These are phyloP conservation scores for Saiga tatarica DNA, from an alignment of 2,113 vertebrate genomes.

Conservation along the genomic window DNA sequence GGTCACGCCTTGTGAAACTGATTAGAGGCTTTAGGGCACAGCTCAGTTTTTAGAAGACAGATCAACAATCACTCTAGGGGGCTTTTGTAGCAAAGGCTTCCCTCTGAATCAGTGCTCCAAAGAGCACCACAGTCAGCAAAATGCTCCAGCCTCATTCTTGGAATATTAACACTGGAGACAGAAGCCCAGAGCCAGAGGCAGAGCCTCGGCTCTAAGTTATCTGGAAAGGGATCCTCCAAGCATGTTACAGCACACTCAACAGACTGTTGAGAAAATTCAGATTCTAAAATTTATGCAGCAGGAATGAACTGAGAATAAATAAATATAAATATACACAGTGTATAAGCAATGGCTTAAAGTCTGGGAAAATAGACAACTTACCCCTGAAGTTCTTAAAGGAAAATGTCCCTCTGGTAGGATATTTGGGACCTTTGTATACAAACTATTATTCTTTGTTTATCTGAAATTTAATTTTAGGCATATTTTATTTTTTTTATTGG, in stretches of 20 bases:
- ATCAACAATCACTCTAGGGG: not conserved
- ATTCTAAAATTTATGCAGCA: not conserved
- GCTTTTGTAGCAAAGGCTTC: not conserved
- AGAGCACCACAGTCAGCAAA: not conserved
- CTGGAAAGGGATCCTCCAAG: not conserved
- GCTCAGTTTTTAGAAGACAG: not conserved
- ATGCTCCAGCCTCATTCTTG: not conserved
- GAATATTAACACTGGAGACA: not conserved
- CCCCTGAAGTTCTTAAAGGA: not conserved
- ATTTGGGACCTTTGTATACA: not conserved
- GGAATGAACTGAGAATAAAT: constrained; percentile 8
- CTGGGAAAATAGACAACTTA: not conserved
- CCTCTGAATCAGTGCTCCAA: not conserved
- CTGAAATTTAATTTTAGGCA: not conserved
- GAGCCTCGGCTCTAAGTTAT: not conserved
- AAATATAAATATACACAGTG: not conserved
- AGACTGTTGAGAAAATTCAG: not conserved
- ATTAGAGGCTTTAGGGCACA: not conserved
- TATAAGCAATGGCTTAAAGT: not conserved
- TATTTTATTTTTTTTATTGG: not conserved
- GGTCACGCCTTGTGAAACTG: not conserved
- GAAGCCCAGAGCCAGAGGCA: not conserved
- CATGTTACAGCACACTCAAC: not conserved
- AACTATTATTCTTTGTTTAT: not conserved
- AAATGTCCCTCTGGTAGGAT: not conserved